A percentile compares a stretch with the other conserved stretches of the same genome.
Conservation (phyloP, 2,797 vertebrate species). For the Columba guinea region DNA sequence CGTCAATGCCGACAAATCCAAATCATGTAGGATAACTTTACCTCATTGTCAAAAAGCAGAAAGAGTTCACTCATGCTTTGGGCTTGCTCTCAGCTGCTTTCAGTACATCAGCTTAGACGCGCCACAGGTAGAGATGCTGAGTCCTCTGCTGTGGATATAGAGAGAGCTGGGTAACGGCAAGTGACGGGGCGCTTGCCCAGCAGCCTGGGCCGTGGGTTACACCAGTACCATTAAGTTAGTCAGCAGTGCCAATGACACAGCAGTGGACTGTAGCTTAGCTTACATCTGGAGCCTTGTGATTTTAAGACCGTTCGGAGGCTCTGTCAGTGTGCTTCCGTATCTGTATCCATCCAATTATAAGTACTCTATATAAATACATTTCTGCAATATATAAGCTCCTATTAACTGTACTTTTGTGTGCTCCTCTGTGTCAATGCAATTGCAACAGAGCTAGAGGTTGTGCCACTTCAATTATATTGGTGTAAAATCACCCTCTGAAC, state of each 20-base stretch:
- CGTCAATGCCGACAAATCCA: slow-evolving; percentile 44
- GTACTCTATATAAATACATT: not conserved
- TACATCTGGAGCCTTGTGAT: not conserved
- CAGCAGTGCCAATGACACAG: not conserved
- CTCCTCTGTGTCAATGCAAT: not conserved
- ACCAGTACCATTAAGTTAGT: not conserved
- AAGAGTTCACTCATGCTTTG: slow-evolving; percentile 33
- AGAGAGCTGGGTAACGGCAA: not conserved
- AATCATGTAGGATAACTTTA: slow-evolving; percentile 50
- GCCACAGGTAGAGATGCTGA: not conserved
- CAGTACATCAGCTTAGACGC: not conserved
- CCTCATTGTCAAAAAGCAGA: slow-evolving; percentile 49
- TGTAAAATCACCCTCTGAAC: not conserved
- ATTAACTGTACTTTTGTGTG: not conserved
- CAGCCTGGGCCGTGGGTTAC: not conserved
- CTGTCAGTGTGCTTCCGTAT: not conserved
- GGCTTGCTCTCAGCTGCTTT: slow-evolving; percentile 54
- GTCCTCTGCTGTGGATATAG: not conserved
- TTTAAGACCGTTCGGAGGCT: not conserved
- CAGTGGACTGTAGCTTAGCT: not conserved
- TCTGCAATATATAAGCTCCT: not conserved
- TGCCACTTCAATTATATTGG: not conserved
- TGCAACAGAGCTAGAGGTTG: not conserved
- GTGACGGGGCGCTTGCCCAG: accelerated
- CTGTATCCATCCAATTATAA: not conserved